Conservation (phyloP, 2,797 vertebrate species). For the Kryptopterus vitreolus region DNA sequence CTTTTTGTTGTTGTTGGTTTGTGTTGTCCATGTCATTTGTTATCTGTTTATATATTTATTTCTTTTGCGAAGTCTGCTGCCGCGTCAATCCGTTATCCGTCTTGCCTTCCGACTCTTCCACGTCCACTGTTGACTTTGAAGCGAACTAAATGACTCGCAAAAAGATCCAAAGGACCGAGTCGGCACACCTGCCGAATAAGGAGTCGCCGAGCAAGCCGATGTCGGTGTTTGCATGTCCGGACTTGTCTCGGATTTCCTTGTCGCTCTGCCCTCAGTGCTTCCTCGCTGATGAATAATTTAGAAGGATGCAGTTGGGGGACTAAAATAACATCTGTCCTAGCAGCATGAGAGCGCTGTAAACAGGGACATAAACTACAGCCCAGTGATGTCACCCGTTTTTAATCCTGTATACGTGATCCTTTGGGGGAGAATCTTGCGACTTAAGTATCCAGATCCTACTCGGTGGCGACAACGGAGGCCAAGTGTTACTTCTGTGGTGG, state of each 20-base stretch:
- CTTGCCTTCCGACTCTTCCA: too few species aligned
- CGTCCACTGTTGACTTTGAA: too few species aligned
- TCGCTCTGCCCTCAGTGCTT: conserved; percentile 17
- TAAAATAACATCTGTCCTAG: conserved; percentile 35
- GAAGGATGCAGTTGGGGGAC: conserved; percentile 29
- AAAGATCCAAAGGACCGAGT: too few species aligned
- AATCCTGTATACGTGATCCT: not conserved
- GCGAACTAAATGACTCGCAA: too few species aligned
- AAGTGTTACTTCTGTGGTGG: too few species aligned
- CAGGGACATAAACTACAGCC: conserved; percentile 28
- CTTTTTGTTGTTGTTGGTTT: too few species aligned
- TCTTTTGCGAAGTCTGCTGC: too few species aligned
- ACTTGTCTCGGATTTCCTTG: conserved; percentile 39
- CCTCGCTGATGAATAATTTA: conserved; percentile 44
- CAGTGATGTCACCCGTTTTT: conserved; percentile 11
- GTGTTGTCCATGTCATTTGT: too few species aligned
- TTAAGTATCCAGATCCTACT: not conserved
- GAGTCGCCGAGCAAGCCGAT: not conserved
- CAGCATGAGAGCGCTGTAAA: conserved; percentile 22
- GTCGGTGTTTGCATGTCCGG: conserved; percentile 49
- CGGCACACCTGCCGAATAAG: not conserved
- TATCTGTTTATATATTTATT: too few species aligned
- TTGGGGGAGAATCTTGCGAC: too few species aligned
- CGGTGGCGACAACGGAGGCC: too few species aligned
- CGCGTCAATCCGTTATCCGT: too few species aligned